These are phyloP conservation scores for Tachysurus fulvidraco DNA, from an alignment of 2,113 vertebrate genomes.

Conservation along the genomic window DNA sequence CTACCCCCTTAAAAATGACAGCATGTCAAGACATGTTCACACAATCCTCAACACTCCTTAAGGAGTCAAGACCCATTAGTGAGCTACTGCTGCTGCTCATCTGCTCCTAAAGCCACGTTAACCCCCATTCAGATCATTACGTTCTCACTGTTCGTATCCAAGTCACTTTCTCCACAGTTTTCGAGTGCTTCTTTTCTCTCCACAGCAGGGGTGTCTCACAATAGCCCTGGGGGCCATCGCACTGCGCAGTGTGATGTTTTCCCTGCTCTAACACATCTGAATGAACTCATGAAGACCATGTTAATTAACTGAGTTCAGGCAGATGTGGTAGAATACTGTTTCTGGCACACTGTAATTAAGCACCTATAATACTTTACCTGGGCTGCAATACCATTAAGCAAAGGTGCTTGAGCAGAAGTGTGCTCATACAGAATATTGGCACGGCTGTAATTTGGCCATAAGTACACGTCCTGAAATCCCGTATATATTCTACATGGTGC, in stretches of 20 bases:
- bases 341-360: slow-evolving; percentile 3
- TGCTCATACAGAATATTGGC: not conserved
- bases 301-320: slow-evolving; percentile 6
- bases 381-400: not conserved
- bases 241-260: not conserved
- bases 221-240: not conserved
- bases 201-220: slow-evolving; percentile 8
- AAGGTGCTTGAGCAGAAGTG: not conserved
- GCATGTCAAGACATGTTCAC: slow-evolving; percentile 47
- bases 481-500: not conserved
- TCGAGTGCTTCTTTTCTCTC: not conserved
- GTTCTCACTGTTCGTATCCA: slow-evolving; percentile 20
- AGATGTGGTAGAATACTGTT: not conserved
- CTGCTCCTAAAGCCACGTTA: slow-evolving; percentile 35
- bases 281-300: not conserved
- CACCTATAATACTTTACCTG: not conserved
- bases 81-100: slow-evolving; percentile 36
- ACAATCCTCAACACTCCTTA: slow-evolving; percentile 23
- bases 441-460: not conserved
- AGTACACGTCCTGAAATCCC: not conserved
- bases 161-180: slow-evolving; percentile 3
- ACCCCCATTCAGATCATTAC: slow-evolving; percentile 24
- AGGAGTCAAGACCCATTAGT: slow-evolving; percentile 36
- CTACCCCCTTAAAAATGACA: not conserved
- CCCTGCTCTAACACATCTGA: not conserved